Evolutionary conservation across 2,113 vertebrate species (phyloP).

Genomic region (Channa maculata): DNA sequence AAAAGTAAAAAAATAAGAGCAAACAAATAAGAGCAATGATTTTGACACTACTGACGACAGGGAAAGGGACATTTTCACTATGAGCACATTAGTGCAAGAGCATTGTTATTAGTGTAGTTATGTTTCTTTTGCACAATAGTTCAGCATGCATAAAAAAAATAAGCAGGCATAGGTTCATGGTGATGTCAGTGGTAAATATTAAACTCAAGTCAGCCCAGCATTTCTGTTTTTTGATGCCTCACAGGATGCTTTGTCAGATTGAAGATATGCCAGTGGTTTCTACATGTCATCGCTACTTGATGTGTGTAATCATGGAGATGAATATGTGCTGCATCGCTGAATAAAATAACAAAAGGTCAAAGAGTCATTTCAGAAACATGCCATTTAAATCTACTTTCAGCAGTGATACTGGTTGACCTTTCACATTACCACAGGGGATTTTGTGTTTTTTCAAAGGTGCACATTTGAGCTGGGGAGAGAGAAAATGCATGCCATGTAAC

Average conservation of each 20-base stretch:
- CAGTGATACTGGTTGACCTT: constrained; percentile 28
- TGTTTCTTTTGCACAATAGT: background rate
- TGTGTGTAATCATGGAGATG: constrained; percentile 39
- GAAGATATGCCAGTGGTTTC: constrained; percentile 39
- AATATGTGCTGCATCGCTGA: constrained; percentile 23
- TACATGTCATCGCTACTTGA: constrained; percentile 34
- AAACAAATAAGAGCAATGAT: no score
- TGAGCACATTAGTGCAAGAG: no score
- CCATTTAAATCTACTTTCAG: constrained; percentile 36
- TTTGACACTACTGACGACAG: no score
- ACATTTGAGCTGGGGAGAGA: constrained; percentile 10
- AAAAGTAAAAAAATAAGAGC: no score
- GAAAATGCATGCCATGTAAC: constrained; percentile 13
- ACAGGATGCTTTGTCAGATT: constrained; percentile 39
- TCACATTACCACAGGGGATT: constrained; percentile 20
- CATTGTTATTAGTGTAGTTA: no score
- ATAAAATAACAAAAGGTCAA: constrained; percentile 59
- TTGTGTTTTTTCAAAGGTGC: constrained; percentile 24
- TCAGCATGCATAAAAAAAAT: background rate
- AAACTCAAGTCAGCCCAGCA: constrained; percentile 3
- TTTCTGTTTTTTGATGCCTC: constrained; percentile 38
- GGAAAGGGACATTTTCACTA: no score
- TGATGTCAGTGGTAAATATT: constrained; percentile 9
- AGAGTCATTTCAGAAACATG: constrained; percentile 40
- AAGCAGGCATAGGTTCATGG: background rate